phyloP scores from a whole-genome alignment of 2,797 vertebrate genomes.

The Peromyscus eremicus region DNA sequence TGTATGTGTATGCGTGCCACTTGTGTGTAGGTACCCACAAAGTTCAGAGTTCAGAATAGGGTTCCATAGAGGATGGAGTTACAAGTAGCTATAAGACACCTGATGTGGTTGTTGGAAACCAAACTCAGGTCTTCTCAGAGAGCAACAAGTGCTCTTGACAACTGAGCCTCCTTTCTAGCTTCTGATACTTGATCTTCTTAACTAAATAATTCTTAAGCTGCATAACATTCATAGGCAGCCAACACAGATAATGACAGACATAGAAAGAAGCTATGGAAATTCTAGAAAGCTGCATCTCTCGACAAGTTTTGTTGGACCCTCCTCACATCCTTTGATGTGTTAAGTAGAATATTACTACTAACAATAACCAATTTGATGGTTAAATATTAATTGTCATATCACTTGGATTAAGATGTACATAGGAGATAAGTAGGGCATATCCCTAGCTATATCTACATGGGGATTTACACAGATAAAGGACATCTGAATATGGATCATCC shows the following conservation, averaged over 20 bases:
- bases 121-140: background rate
- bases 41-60: background rate
- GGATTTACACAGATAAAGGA: background rate
- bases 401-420: background rate
- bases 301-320: background rate
- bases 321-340: background rate
- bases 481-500: background rate
- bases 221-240: background rate
- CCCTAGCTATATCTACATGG: background rate
- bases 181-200: background rate
- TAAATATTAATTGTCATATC: background rate
- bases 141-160: background rate
- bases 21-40: no score
- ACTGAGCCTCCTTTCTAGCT: background rate
- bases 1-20: background rate
- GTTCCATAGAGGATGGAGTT: background rate
- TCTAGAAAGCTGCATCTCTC: background rate
- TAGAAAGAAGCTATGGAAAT: background rate
- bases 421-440: background rate
- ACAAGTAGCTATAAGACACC: background rate
- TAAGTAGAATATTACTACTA: background rate
- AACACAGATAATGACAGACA: background rate
- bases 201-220: slow-evolving; percentile 17
- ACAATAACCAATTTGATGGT: background rate
- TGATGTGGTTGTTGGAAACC: background rate